Evolutionary conservation across 2,113 vertebrate species (phyloP).

Genomic region (Bostrychus sinensis): DNA sequence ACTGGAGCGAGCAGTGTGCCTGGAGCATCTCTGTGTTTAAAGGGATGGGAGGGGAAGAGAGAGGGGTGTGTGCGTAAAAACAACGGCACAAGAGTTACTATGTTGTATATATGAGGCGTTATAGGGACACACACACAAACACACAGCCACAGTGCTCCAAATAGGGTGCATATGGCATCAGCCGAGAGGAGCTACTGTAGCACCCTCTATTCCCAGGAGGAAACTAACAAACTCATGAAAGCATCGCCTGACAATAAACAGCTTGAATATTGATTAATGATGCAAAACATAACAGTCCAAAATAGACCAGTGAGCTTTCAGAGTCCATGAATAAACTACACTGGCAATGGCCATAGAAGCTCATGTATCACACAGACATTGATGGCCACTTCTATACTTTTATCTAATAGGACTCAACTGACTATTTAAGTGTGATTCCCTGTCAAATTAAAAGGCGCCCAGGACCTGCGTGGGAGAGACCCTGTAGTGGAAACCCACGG

Average conservation of each 20-base stretch:
- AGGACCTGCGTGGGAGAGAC: slow-evolving; percentile 20
- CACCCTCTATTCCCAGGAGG: slow-evolving; percentile 56
- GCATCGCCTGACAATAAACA: slow-evolving; percentile 50
- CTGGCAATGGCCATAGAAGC: slow-evolving; percentile 7
- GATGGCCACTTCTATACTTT: slow-evolving; percentile 23
- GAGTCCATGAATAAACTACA: slow-evolving; percentile 27
- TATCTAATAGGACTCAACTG: slow-evolving; percentile 39
- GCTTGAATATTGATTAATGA: slow-evolving; percentile 67
- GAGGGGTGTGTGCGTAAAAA: slow-evolving; percentile 10
- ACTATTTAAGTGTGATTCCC: slow-evolving; percentile 32
- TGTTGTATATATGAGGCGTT: slow-evolving; percentile 10
- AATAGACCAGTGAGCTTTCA: slow-evolving; percentile 49
- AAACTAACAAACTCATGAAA: slow-evolving; percentile 53
- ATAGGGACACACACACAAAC: slow-evolving; percentile 11
- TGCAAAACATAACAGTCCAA: slow-evolving; percentile 54
- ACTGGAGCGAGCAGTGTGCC: slow-evolving; percentile 51
- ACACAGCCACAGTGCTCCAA: slow-evolving; percentile 24
- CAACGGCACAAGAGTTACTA: slow-evolving; percentile 13
- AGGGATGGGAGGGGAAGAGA: not conserved
- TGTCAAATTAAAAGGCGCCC: not conserved
- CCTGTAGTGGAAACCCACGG: slow-evolving; percentile 23
- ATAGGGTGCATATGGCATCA: slow-evolving; percentile 46
- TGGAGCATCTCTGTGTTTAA: slow-evolving; percentile 32
- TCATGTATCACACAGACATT: slow-evolving; percentile 28
- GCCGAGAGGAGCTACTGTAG: slow-evolving; percentile 46